phyloP scores from a whole-genome alignment of 2,797 vertebrate genomes.

The Spea hammondii region DNA sequence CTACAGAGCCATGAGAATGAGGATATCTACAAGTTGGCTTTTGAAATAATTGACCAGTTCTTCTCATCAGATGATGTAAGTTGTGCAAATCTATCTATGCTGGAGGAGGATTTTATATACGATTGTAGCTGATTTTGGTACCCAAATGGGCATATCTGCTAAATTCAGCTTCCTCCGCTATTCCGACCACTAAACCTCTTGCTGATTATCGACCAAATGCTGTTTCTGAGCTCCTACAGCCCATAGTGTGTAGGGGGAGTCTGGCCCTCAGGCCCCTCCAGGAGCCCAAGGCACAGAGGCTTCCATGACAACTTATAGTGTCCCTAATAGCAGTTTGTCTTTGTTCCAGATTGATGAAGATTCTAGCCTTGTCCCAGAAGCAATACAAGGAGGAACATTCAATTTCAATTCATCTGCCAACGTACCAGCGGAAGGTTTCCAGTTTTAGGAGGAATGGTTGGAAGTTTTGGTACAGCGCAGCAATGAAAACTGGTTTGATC shows the following conservation, averaged over 20 bases:
- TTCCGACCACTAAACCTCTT: no score
- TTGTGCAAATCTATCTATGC: conserved; percentile 11
- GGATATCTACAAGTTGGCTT: conserved; percentile 99
- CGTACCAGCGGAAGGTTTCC: conserved; percentile 98
- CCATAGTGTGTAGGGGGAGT: no score
- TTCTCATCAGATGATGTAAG: conserved; percentile 98
- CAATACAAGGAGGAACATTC: conserved; percentile 96
- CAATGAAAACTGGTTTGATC: conserved; percentile 98
- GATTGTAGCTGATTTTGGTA: no score
- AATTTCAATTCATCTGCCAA: conserved; percentile 98
- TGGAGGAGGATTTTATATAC: conserved; percentile 11
- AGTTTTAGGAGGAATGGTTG: conserved; percentile 92
- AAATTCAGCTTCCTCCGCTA: no score
- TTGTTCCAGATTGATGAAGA: conserved; percentile 91
- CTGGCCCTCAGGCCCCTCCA: no score
- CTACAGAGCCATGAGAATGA: conserved; percentile 99
- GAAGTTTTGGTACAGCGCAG: conserved; percentile 97
- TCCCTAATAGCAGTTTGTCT: neutral
- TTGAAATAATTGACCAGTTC: conserved; percentile 99
- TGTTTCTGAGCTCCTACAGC: no score
- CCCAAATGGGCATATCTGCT: no score
- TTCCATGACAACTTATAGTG: no score
- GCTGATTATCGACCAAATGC: no score
- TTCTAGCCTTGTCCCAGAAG: conserved; percentile 93
- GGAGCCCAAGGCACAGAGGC: no score